A percentile compares a stretch with the other conserved stretches of the same genome.
phyloP scores from a whole-genome alignment of 2,797 vertebrate species.

The Poeciliopsis turneri region DNA sequence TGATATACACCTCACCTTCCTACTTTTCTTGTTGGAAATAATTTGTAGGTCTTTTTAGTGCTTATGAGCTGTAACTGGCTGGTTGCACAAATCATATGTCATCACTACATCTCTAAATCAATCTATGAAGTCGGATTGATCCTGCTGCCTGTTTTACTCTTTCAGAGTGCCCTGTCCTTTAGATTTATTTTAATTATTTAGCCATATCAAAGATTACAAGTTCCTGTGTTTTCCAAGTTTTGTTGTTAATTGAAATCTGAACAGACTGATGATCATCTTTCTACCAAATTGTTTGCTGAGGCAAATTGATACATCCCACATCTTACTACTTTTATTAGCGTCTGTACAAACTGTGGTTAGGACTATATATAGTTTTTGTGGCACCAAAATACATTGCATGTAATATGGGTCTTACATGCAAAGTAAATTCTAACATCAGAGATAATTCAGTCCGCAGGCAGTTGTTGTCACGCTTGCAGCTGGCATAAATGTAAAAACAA shows the following conservation, averaged over 20 bases:
- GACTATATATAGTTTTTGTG: not conserved
- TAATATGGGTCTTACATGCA: not conserved
- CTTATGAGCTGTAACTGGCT: not conserved
- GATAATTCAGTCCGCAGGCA: conserved; percentile 8
- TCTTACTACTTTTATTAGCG: not conserved
- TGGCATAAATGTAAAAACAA: conserved; percentile 33
- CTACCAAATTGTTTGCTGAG: no score
- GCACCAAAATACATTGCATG: not conserved
- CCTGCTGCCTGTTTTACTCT: not conserved
- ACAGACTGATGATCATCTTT: not conserved
- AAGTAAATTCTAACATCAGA: conserved; percentile 9
- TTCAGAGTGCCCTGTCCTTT: not conserved
- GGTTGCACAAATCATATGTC: not conserved
- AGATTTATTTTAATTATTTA: not conserved
- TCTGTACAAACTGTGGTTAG: not conserved
- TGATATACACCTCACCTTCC: not conserved
- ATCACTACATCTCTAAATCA: not conserved
- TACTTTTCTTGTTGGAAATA: not conserved
- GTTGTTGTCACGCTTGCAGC: conserved; percentile 21
- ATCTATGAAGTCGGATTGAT: not conserved
- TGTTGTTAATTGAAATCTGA: not conserved
- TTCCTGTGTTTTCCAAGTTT: not conserved
- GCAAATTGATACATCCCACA: not conserved
- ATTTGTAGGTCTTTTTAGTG: not conserved
- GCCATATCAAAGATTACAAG: not conserved